Conservation (phyloP, 2,888 invertebrate genomes). For the Eledone cirrhosa region DNA sequence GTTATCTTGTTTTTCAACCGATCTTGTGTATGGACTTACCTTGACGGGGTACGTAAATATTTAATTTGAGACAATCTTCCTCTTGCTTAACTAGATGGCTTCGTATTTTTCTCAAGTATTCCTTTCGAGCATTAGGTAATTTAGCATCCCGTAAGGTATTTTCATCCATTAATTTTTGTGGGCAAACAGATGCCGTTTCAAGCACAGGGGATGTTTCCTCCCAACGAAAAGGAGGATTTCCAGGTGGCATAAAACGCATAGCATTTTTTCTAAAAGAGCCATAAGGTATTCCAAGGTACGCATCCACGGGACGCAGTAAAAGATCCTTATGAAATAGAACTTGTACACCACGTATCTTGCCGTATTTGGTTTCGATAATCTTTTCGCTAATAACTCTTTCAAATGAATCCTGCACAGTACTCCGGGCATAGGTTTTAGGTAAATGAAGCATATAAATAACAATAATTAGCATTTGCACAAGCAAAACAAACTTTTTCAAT, state of each 20-base stretch:
- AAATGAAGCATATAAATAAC: background rate
- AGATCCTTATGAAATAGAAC: background rate
- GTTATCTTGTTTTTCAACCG: background rate
- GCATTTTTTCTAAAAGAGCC: constrained; percentile 12
- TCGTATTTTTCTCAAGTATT: constrained; percentile 11
- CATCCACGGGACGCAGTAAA: constrained; percentile 7
- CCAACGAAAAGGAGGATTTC: constrained; percentile 24
- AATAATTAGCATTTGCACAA: background rate
- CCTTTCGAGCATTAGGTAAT: constrained; percentile 12
- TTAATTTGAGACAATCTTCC: constrained; percentile 24
- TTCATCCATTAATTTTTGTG: constrained; percentile 10
- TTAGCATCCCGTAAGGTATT: background rate
- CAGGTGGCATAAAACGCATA: constrained; percentile 25
- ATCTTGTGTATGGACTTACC: background rate
- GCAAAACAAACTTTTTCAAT: background rate
- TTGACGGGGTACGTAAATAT: constrained; percentile 26
- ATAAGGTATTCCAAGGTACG: constrained; percentile 25
- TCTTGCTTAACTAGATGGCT: background rate
- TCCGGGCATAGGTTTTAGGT: background rate
- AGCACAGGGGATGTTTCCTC: background rate
- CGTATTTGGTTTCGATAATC: constrained; percentile 19
- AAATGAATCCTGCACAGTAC: background rate
- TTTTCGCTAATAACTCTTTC: background rate
- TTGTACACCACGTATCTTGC: constrained; percentile 16
- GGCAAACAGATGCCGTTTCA: background rate